Evolutionary conservation across 2,888 invertebrate genomes (phyloP), one percentile per base, ranked within the genome.

Genomic region (Drosophila mimica): DNA sequence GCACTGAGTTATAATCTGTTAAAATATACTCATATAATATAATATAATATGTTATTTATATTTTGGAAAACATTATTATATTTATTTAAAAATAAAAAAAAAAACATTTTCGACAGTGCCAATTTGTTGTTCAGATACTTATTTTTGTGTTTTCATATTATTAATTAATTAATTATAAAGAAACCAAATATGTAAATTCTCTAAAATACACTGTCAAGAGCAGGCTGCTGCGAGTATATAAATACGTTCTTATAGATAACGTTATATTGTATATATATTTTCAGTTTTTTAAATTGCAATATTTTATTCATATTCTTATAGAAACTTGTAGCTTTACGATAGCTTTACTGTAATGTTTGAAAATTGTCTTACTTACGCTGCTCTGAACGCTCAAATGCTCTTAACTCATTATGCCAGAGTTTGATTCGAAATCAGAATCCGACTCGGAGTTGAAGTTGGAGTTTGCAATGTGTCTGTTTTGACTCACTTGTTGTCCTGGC

Each of bases 341-440:
- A 20, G 20, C 20, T 17, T 49, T 11, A 30, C 13, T 56, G n/a
- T 2, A 56, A 28, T 36, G 17, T 5, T 11, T 2, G 11, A 38
- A 3, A n/a, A 80, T 73, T 76, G 79, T 79, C 76, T 81, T 82
- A 88, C 30, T 70, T 40, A 68, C 70, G 83, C 83, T 54, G 43
- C 69, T 74, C 53, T 72, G 68, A 34, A 33, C 66, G 54, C 71
- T 40, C 48, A 71, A 34, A 72, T 60, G 72, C 65, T 63, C 38
- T 57, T 62, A 51, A 56, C 71, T 74, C 59, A 66, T 69, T 76
- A 69, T 76, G 63, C 51, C 60, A 49, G 65, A 20, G 53, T 51
- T 43, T 25, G 69, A 56, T 34, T 40, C 25, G 60, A 51, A 31
- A 17, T 51, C 51, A 20, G 70, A 61, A 36, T 48, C 13, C 57